Evolutionary conservation across 2,113 vertebrate species (phyloP).

Genomic region (Vidua macroura): DNA sequence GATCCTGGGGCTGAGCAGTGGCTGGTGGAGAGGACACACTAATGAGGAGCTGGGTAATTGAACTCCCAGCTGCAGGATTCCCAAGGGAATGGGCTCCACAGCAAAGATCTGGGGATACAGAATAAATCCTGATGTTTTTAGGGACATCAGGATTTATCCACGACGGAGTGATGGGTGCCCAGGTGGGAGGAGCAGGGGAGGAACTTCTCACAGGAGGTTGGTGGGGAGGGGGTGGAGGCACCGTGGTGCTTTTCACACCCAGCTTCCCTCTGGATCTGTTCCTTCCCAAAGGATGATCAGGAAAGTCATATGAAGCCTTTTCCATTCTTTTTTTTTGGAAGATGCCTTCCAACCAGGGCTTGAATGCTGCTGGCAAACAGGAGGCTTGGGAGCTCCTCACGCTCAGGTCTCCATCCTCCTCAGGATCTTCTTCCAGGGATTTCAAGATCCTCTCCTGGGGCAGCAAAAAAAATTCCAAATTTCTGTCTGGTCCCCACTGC

Average conservation of each 20-base stretch:
- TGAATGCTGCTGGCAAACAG: not conserved
- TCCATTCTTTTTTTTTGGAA: not conserved
- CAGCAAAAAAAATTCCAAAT: not conserved
- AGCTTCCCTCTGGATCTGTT: not conserved
- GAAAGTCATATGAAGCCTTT: rapidly evolving
- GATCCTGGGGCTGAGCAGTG: not conserved
- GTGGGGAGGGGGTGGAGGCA: not conserved
- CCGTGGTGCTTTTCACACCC: not conserved
- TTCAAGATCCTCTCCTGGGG: not conserved
- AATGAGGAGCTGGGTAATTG: not conserved
- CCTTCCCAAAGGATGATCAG: not conserved
- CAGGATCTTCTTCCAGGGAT: not conserved
- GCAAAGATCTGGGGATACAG: not conserved
- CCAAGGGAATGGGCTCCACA: not conserved
- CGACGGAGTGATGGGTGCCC: not conserved
- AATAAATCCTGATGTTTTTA: not conserved
- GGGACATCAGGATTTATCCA: not conserved
- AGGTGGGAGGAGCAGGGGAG: not conserved
- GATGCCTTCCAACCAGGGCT: rapidly evolving
- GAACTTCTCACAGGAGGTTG: not conserved
- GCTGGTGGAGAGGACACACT: not conserved
- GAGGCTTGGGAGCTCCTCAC: not conserved
- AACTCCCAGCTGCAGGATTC: not conserved
- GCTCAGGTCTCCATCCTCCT: too few relatives aligned
- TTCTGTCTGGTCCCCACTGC: not conserved